Base-by-base conservation (phyloP, 2,888 invertebrate species). In the Colletes collaris region DNA sequence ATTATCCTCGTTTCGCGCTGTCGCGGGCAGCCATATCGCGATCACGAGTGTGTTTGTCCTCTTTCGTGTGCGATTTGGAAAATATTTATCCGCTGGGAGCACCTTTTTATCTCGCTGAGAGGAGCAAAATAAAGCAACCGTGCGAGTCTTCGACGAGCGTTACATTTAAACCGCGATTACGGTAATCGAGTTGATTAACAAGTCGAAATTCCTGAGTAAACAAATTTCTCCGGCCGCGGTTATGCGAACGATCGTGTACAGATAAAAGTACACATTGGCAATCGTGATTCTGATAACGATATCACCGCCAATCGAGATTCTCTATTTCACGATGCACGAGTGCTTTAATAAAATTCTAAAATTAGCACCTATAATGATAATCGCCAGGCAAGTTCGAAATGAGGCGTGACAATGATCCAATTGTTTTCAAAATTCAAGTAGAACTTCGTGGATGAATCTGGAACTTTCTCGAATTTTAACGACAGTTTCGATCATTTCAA, bases 181-280 rank as follows among this genome's bases (percentile, higher is more conserved):
- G 59, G n/a, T 50, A 74, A 74, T 74, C 62, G 56, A 16, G 35
- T 40, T 64, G 44, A 63, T 70, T 11, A 44, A 35, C 11, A 7
- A 5, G 27, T 10, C 11, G 19, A 53, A 52, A 52, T 13, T 55
- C 6, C 3, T 10, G 11, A 4, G 72, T 59, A 72, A 65, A 72
- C 52, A 66, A 35, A 10, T 50, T 10, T 16, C 7, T 16, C 16
- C 37, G 10, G 11, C 4, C 6, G 11, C 13, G 16, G 27, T 44
- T 37, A 16, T 10, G 2, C 11, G 50, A 58, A 4, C 4, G 56
- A 69, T 53, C 35, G 35, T 27, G 27, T 46, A 27, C 6, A 16
- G 49, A 58, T 66, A 66, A 5, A 19, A 55, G 40, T 44, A 50
- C 11, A 49, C 40, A 11, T 27, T 27, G 27, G 10, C 46, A 35